Evolutionary conservation across 2,888 invertebrate species (phyloP), one percentile per base, ranked within the genome.

Genomic region (Lomographa bimaculata): DNA sequence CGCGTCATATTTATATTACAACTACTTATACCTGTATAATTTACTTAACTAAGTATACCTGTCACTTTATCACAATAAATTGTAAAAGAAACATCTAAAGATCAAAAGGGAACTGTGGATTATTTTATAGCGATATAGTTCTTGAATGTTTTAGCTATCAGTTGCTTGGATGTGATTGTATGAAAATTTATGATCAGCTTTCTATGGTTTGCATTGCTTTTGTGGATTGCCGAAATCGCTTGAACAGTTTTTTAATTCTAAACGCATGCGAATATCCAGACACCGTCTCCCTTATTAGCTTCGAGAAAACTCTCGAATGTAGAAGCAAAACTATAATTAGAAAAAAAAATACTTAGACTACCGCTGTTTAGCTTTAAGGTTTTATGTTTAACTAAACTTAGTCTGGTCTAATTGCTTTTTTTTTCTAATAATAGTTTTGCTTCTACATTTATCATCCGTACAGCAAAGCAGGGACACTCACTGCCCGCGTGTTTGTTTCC

Each of bases 131-230:
- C 1, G 42, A 30, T 5, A 7, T 3, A 14, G 41, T 30, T 11
- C 16, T 24, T 20, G 25, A 5, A 6, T 12, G 18, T 17, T 7
- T 14, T 14, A 14, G 2, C 4, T 14, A 3, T 14, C 14, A 14
- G 19, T 21, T 19, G 7, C 7, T 19, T 23, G 17, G 17, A 11
- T 3, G 11, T 28, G 32, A 32, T 43, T 43, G 42, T 43, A 32
- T 43, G 32, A 23, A 17, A 43, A 43, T 43, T 27, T 30, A 26
- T 34, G 5, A 20, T 21, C 8, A 10, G 23, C 32, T 37, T 18
- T 36, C 32, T 42, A 37, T 32, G 36, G 42, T 16, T 27, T 37
- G 32, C 32, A 43, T 27, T 18, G 21, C 5, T 32, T n/a, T 29
- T 29, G 26, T 41, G 35, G 41, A 0, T 25, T 21, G 36, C 10